Base-by-base conservation (phyloP, 1,140 invertebrate species). In the Saxidomus purpurata region DNA sequence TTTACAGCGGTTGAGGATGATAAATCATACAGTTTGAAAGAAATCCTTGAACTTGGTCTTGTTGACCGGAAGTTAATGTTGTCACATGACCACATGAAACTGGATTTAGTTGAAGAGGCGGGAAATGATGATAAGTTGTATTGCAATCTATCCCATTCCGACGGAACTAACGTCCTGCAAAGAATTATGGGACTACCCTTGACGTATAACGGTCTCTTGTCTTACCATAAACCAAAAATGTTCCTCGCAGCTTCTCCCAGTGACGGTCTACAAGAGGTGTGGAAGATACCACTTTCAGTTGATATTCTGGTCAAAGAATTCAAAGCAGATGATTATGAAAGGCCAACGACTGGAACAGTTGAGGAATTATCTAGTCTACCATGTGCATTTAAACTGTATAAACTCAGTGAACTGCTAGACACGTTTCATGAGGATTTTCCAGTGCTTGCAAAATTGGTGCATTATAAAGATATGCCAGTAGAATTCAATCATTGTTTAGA, bases 381-480 rank as follows among this genome's bases (percentile, higher is more conserved):
- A 25, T n/a, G 38, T 38, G 22, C 71, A 1, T 84, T 38, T 34
- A 83, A 89, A 63, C 34, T 89, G 47, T 89, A 76, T 17, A 81
- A 74, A 89, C 55, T 89, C 4, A 76, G 71, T 59, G 87, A 89
- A 59, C 69, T 89, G 13, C 34, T 89, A 8, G 81, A 89, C 79
- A 89, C 79, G 9, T 89, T 52, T 34, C 69, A 77, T 55, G 87
- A 83, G 25, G 87, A 89, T 77, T 89, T 89, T 15, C 87, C 87
- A 1, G 71, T 89, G 19, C 55, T 89, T 9, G 87, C 87, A 4
- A 89, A 63, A 40, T 28, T 89, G n/a, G 81, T 89, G 28, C 87
- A 83, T 76, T 89, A 89, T 36, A 89, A 89, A 59, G 81, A 89
- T 47, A 89, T 89, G 49, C 87, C 87, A n/a, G 17, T 49, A 63